phyloP scores from a whole-genome alignment of 2,888 invertebrate genomes.

The Xestia rhomboidea region DNA sequence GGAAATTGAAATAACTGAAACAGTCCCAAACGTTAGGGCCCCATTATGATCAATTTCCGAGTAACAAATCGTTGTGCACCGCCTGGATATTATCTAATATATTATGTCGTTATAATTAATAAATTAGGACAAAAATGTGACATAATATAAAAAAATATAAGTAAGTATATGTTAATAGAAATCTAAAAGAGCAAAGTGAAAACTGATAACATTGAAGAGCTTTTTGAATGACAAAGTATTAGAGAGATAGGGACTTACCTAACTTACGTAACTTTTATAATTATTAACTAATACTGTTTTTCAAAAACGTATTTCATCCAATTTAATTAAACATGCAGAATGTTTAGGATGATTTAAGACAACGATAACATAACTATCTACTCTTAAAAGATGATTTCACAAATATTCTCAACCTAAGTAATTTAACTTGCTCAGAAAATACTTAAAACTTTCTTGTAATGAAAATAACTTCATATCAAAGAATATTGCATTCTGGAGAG shows the following conservation, averaged over 20 bases:
- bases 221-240: constrained; percentile 5
- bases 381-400: not conserved
- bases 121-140: not conserved
- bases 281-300: not conserved
- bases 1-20: constrained; percentile 79
- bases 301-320: not conserved
- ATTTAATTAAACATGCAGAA: not conserved
- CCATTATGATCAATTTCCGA: constrained; percentile 74
- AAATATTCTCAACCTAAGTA: constrained; percentile 16
- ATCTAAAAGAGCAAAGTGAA: not conserved
- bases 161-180: not conserved
- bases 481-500: constrained; percentile 51
- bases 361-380: constrained; percentile 17
- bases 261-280: constrained; percentile 21
- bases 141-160: not conserved
- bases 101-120: constrained; percentile 19
- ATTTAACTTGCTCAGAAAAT: constrained; percentile 42
- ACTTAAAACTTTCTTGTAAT: constrained; percentile 32
- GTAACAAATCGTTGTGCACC: constrained; percentile 51
- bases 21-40: constrained; percentile 63
- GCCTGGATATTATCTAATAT: constrained; percentile 8
- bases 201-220: not conserved
- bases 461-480: constrained; percentile 46
- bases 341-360: not conserved
- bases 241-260: not conserved